Evolutionary conservation across 2,113 vertebrate species (phyloP).

Genomic region (Pica pica): DNA sequence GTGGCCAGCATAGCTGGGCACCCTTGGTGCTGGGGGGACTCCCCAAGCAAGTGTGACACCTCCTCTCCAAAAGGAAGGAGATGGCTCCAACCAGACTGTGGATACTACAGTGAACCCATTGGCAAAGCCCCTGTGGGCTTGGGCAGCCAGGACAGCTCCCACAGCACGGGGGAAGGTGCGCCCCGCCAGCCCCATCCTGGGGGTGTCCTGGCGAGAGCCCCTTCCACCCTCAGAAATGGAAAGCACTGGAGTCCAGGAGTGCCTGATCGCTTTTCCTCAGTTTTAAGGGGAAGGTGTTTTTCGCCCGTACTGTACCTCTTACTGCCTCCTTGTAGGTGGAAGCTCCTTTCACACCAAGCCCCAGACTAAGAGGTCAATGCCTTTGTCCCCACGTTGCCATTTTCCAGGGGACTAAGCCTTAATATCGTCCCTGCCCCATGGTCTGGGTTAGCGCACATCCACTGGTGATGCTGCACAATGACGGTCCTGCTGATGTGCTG

Average conservation of each 20-base stretch:
- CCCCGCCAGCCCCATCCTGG: background rate
- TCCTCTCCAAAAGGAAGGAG: background rate
- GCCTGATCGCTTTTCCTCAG: constrained; percentile 44
- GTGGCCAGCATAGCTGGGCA: background rate
- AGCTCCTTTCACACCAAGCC: constrained; percentile 45
- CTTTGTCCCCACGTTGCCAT: constrained; percentile 24
- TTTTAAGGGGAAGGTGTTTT: constrained; percentile 66
- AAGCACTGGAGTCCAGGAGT: constrained; percentile 50
- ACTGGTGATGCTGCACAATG: background rate
- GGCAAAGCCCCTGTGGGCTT: background rate
- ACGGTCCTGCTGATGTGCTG: background rate
- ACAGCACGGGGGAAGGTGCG: accelerated
- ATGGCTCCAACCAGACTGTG: background rate
- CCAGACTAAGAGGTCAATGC: constrained; percentile 21
- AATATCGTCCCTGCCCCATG: constrained; percentile 26
- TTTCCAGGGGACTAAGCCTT: constrained; percentile 69
- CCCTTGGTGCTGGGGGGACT: background rate
- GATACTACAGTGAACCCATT: background rate
- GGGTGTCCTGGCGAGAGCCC: background rate
- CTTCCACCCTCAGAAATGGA: background rate
- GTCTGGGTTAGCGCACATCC: constrained; percentile 36
- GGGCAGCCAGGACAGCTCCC: background rate
- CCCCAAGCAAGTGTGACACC: background rate
- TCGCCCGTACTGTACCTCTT: constrained; percentile 53
- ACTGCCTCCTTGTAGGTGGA: constrained; percentile 50